These are phyloP conservation scores for Rhorus exstirpatorius DNA, from an alignment of 2,888 invertebrate species.

Conservation along the genomic window DNA sequence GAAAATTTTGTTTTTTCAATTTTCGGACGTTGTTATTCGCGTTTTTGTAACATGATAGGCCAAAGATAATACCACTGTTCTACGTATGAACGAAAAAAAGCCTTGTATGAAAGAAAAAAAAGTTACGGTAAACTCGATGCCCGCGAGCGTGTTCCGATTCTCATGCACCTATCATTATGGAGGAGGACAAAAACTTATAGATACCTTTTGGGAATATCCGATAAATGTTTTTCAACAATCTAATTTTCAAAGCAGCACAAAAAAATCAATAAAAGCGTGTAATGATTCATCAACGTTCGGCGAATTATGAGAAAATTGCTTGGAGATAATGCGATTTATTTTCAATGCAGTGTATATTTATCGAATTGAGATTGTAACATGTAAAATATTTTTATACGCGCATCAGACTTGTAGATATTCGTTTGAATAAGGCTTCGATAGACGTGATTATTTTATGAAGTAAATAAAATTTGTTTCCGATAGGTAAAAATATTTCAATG, in stretches of 20 bases:
- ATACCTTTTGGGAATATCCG: not conserved
- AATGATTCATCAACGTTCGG: slow-evolving; percentile 31
- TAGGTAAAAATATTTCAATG: no score
- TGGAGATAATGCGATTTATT: slow-evolving; percentile 51
- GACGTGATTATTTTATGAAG: not conserved
- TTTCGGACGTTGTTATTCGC: not conserved
- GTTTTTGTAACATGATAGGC: not conserved
- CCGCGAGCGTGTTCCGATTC: not conserved
- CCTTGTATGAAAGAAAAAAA: slow-evolving; percentile 6
- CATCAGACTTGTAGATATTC: slow-evolving; percentile 41
- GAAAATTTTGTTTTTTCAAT: slow-evolving; percentile 14
- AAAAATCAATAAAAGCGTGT: slow-evolving; percentile 3
- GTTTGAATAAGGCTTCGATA: slow-evolving; percentile 42
- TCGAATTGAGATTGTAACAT: slow-evolving; percentile 64
- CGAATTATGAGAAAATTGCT: slow-evolving; percentile 41
- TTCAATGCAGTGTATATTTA: slow-evolving; percentile 60
- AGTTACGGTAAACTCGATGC: slow-evolving; percentile 10
- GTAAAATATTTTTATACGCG: slow-evolving; percentile 69
- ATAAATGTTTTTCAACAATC: slow-evolving; percentile 17
- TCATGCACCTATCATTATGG: not conserved
- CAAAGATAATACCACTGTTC: not conserved
- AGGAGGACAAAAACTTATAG: not conserved
- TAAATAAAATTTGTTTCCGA: no score
- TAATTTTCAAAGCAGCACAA: slow-evolving; percentile 19
- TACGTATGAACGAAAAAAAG: not conserved